phyloP scores from a whole-genome alignment of 2,797 vertebrate species.

The Sarcoramphus papa region DNA sequence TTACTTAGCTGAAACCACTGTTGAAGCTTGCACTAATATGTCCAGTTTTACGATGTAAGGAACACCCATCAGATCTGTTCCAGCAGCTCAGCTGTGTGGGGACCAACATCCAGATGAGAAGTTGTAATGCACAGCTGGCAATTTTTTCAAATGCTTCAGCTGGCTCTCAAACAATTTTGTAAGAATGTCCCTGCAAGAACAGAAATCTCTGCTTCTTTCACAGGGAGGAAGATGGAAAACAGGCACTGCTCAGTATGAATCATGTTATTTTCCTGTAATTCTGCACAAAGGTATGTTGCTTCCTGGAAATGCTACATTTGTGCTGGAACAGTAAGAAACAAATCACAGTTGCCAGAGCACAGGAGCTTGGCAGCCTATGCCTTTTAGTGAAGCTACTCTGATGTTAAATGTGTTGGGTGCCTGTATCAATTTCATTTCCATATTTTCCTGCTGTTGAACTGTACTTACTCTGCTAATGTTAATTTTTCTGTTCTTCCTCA shows the following conservation, averaged over 20 bases:
- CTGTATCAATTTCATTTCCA: neutral
- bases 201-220: neutral
- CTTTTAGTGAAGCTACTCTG: neutral
- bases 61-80: neutral
- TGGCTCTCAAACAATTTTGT: neutral
- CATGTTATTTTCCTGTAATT: neutral
- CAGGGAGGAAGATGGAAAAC: neutral
- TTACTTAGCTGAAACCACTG: neutral
- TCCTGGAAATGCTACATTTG: neutral
- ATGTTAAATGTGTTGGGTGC: neutral
- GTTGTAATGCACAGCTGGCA: neutral
- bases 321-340: neutral
- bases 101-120: neutral
- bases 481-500: neutral
- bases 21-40: neutral
- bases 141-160: neutral
- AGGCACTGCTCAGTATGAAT: neutral
- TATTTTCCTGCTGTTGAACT: neutral
- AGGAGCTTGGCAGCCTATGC: neutral
- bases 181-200: neutral
- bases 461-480: neutral
- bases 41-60: neutral
- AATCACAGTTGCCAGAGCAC: neutral
- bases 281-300: neutral
- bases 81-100: neutral